Conservation (phyloP, 2,113 vertebrate species). For the Mesocricetus auratus region DNA sequence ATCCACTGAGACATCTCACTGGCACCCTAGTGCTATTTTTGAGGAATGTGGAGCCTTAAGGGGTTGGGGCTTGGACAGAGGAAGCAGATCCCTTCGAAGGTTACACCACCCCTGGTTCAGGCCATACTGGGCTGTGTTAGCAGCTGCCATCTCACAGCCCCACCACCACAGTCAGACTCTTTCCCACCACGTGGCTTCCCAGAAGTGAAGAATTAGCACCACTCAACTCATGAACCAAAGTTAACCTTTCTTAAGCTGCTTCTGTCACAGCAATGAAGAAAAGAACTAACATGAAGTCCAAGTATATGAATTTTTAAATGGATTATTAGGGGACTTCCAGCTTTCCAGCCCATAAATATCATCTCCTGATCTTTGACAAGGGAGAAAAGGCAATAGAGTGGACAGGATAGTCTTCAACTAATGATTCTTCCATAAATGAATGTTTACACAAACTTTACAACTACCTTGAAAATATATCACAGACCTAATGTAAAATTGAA, state of each 20-base stretch:
- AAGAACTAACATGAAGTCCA: not conserved
- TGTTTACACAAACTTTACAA: not conserved
- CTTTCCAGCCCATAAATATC: not conserved
- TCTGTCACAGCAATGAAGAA: not conserved
- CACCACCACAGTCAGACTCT: not conserved
- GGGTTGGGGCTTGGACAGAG: not conserved
- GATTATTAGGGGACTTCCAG: conserved; percentile 4
- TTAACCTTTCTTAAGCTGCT: not conserved
- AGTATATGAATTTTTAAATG: not conserved
- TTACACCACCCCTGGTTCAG: not conserved
- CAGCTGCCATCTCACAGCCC: not conserved
- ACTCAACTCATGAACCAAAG: not conserved
- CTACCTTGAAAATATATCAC: not conserved
- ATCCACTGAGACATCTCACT: not conserved
- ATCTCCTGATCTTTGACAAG: not conserved
- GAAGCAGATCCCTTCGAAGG: not conserved
- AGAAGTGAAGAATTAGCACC: not conserved
- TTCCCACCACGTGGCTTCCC: not conserved
- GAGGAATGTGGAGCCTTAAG: too few relatives aligned
- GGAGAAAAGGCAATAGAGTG: not conserved
- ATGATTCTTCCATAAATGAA: not conserved
- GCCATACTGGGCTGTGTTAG: not conserved
- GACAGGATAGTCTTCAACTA: not conserved
- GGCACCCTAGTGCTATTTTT: not conserved
- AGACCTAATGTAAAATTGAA: not conserved